Conservation (phyloP, 2,113 vertebrate genomes). For the Emydura subglobosa region DNA sequence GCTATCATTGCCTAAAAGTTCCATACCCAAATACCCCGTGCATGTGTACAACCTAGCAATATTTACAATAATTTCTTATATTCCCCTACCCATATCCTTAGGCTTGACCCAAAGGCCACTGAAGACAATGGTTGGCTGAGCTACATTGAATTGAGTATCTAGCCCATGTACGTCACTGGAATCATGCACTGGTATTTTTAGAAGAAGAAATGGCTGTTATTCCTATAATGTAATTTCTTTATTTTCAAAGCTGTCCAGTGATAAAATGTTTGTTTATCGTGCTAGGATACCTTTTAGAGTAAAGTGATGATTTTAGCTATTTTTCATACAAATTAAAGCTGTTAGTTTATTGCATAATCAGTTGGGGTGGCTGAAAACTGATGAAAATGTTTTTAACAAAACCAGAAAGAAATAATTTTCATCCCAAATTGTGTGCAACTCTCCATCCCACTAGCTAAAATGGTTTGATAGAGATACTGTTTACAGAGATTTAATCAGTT, state of each 20-base stretch:
- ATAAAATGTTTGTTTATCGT: slow-evolving; percentile 55
- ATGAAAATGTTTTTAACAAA: slow-evolving; percentile 64
- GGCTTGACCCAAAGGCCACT: background rate
- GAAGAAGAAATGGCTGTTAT: background rate
- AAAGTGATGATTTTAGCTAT: slow-evolving; percentile 49
- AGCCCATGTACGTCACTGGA: background rate
- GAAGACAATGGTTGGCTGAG: background rate
- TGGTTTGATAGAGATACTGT: slow-evolving; percentile 73
- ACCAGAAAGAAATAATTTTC: slow-evolving; percentile 65
- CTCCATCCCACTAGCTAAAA: slow-evolving; percentile 54
- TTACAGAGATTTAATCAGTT: slow-evolving; percentile 79
- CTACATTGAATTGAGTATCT: background rate
- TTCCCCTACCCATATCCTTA: background rate
- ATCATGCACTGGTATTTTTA: background rate
- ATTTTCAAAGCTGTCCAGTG: slow-evolving; percentile 43
- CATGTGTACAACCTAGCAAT: background rate
- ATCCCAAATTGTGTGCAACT: slow-evolving; percentile 62
- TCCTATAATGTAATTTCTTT: background rate
- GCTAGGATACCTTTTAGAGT: slow-evolving; percentile 19
- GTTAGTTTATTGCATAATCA: slow-evolving; percentile 52
- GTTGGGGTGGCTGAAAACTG: slow-evolving; percentile 55
- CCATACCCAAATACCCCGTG: background rate
- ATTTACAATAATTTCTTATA: background rate
- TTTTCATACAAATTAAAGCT: slow-evolving; percentile 68
- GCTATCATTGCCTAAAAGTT: background rate